These are phyloP conservation scores for Trichogramma dendrolimi DNA, from an alignment of 2,888 invertebrate species.

Conservation along the genomic window DNA sequence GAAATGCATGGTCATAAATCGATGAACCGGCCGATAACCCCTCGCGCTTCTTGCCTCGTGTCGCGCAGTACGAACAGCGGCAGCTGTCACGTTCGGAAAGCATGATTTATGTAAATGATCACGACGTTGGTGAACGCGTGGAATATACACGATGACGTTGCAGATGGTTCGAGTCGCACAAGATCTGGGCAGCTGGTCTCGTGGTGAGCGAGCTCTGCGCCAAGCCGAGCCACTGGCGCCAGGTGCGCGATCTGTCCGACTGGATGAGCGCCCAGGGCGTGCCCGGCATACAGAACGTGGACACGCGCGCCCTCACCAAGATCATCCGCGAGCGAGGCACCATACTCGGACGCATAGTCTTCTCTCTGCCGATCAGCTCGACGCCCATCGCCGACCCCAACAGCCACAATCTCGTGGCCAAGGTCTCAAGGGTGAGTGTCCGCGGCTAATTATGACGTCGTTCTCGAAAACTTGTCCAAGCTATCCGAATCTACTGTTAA, in stretches of 20 bases:
- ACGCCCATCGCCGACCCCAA: conserved; percentile 76
- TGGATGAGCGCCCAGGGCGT: conserved; percentile 80
- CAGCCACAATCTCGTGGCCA: conserved; percentile 78
- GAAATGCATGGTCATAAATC: background rate
- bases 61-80: background rate
- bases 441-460: background rate
- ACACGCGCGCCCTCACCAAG: conserved; percentile 89
- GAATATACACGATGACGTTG: conserved; percentile 46
- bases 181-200: conserved; percentile 87
- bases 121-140: conserved; percentile 68
- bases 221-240: conserved; percentile 87
- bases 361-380: conserved; percentile 17
- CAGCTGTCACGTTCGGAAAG: background rate
- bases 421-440: conserved; percentile 66
- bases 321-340: conserved; percentile 85
- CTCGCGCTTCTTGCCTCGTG: background rate
- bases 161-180: conserved; percentile 86
- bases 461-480: no score
- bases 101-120: conserved; percentile 21
- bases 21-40: conserved; percentile 7
- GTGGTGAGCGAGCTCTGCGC: conserved; percentile 88
- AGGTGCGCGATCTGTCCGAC: conserved; percentile 69
- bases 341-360: conserved; percentile 65
- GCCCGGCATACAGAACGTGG: conserved; percentile 87
- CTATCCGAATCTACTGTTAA: conserved; percentile 6